Conservation (phyloP, 2,888 invertebrate genomes). For the Eutolmus rufibarbis region DNA sequence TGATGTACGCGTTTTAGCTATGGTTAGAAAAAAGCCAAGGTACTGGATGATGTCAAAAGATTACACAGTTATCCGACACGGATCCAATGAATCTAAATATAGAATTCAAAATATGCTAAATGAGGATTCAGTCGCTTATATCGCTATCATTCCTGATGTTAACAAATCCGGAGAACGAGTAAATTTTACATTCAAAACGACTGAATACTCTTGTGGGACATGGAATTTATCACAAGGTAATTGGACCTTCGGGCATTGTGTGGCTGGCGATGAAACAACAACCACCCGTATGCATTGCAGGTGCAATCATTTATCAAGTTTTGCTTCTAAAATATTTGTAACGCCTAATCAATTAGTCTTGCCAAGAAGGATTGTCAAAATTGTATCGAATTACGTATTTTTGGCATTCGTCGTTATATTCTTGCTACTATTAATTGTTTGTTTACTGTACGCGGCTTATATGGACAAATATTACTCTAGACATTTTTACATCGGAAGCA, state of each 20-base stretch:
- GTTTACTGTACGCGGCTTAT: conserved; percentile 17
- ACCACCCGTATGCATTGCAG: conserved; percentile 38
- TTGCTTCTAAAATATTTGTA: conserved; percentile 11
- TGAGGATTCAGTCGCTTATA: neutral
- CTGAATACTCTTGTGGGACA: conserved; percentile 21
- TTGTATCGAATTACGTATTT: neutral
- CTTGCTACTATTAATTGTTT: neutral
- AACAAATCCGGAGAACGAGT: neutral
- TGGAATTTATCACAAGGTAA: conserved; percentile 3
- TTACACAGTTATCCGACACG: neutral
- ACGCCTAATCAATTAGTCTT: conserved; percentile 29
- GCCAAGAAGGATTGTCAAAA: neutral
- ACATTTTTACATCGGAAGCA: neutral
- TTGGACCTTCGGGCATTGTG: conserved; percentile 34
- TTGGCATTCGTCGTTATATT: neutral
- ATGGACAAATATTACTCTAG: conserved; percentile 14
- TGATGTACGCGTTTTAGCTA: conserved; percentile 47
- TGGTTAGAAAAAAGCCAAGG: conserved; percentile 46
- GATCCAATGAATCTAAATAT: neutral
- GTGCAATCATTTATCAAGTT: conserved; percentile 42
- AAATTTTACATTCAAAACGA: conserved; percentile 27
- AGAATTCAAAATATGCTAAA: neutral
- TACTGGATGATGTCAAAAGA: conserved; percentile 46
- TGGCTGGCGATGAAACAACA: conserved; percentile 20
- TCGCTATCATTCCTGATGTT: neutral